Evolutionary conservation across 2,888 invertebrate species (phyloP).

Genomic region (Aricia artaxerxes): DNA sequence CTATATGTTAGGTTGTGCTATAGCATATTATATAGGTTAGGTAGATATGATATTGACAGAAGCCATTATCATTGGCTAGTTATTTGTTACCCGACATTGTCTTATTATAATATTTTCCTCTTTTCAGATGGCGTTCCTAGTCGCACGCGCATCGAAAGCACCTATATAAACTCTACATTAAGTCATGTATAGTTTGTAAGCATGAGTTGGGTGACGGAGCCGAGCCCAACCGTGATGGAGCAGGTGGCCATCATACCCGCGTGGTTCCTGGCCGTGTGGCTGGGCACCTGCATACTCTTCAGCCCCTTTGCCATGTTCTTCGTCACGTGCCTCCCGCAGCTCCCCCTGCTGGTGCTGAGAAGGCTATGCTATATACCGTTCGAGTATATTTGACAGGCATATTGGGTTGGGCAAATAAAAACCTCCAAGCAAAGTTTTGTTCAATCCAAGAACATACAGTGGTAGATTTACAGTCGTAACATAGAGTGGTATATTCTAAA

Average conservation of each 20-base stretch:
- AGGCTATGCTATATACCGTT: constrained; percentile 84
- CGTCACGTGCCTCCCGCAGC: constrained; percentile 84
- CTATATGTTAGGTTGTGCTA: too few species aligned
- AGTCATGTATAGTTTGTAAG: constrained; percentile 39
- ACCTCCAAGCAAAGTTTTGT: not conserved
- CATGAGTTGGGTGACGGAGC: constrained; percentile 55
- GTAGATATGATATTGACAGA: too few species aligned
- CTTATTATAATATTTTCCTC: constrained; percentile 41
- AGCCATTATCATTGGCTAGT: too few species aligned
- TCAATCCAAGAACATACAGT: not conserved
- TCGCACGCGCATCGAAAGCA: constrained; percentile 53
- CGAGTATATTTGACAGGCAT: constrained; percentile 78
- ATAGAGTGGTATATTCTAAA: not conserved
- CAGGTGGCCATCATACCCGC: constrained; percentile 72
- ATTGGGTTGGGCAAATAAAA: not conserved
- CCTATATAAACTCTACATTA: constrained; percentile 45
- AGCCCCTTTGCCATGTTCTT: constrained; percentile 85
- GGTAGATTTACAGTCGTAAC: too few species aligned
- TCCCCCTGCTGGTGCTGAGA: constrained; percentile 84
- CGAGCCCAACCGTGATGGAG: constrained; percentile 61
- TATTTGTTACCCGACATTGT: not conserved
- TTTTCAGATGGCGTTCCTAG: constrained; percentile 77
- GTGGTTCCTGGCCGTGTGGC: constrained; percentile 83
- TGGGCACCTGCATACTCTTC: constrained; percentile 82
- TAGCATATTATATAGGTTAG: too few species aligned